Base-by-base conservation (phyloP, 2,113 vertebrate species). In the Corythoichthys haematopterus region DNA sequence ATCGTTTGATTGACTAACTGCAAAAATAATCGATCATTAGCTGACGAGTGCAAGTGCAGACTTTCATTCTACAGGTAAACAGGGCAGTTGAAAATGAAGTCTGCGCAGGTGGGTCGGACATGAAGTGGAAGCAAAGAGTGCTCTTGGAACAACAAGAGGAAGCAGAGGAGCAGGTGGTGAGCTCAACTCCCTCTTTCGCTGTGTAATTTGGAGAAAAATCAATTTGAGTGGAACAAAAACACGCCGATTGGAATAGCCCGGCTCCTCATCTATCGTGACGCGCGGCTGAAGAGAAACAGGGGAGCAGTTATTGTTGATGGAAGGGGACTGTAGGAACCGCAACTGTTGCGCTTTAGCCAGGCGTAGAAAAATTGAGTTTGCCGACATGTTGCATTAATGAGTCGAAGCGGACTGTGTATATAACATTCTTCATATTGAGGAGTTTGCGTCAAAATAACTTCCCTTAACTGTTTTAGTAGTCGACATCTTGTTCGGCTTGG, bases 71-170 rank as follows among this genome's bases (percentile, higher is more conserved):
- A 71, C 4, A 35, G 71, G 37, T 15, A 60, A 72, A 76, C 65
- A 75, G 76, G 38, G 77, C 78, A 76, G 75, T 79, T 53, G 55
- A 57, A 72, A 79, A 82, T 82, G 58, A 78, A 74, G 68, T 72
- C 56, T 73, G 68, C 73, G 57, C 28, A 15, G 75, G 65, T 71
- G 66, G 38, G 45, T 79, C 68, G 64, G 72, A 71, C 60, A 45
- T 64, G 28, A 75, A 62, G 74, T 66, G 71, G 66, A 50, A 69
- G 64, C 53, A 70, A 76, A 74, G 68, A 67, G 52, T 50, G 55
- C 65, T n/a, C 58, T 46, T 75, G 38, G 64, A 11, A 36, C 36
- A 10, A 45, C 52, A 48, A 8, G 65, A 75, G 71, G 59, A 48
- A 69, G 59, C 43, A 36, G 62, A 69, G 68, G 20, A 68, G 71